These are phyloP conservation scores for Caenorhabditis japonica DNA, from an alignment of 2,888 invertebrate species.

Conservation along the genomic window DNA sequence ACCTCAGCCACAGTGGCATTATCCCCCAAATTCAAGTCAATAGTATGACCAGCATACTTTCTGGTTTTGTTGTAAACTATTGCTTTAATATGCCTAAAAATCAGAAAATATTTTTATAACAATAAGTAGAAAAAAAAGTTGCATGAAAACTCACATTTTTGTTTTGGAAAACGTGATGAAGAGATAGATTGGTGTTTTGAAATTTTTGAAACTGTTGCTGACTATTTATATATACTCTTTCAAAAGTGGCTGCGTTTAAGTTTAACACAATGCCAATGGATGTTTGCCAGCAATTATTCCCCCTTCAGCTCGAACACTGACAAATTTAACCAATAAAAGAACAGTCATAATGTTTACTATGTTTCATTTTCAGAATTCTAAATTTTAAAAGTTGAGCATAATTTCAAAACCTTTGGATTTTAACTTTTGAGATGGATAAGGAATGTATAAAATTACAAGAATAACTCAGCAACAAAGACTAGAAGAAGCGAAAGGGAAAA, in stretches of 20 bases:
- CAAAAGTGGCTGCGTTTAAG: slow-evolving; percentile 31
- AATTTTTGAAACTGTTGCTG: neutral
- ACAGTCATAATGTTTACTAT: too few relatives aligned
- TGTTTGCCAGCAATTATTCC: slow-evolving; percentile 37
- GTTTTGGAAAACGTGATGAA: neutral
- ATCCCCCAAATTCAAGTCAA: slow-evolving; percentile 53
- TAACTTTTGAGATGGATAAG: too few relatives aligned
- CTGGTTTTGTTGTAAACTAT: slow-evolving; percentile 68
- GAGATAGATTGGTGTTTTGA: neutral
- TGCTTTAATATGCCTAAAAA: slow-evolving; percentile 61
- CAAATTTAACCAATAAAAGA: slow-evolving; percentile 27
- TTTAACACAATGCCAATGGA: neutral
- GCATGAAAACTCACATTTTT: slow-evolving; percentile 38
- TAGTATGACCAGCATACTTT: slow-evolving; percentile 64
- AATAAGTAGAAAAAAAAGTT: neutral
- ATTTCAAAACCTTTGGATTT: too few relatives aligned
- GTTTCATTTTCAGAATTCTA: too few relatives aligned
- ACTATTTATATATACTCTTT: slow-evolving; percentile 7
- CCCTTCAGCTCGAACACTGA: neutral
- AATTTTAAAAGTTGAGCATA: too few relatives aligned
- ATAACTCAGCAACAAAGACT: slow-evolving; percentile 15
- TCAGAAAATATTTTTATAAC: neutral
- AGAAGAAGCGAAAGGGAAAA: slow-evolving; percentile 24
- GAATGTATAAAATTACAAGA: slow-evolving; percentile 31
- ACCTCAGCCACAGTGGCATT: slow-evolving; percentile 59